These are phyloP conservation scores for Athene cunicularia DNA, from an alignment of 2,113 vertebrate genomes.

Conservation along the genomic window DNA sequence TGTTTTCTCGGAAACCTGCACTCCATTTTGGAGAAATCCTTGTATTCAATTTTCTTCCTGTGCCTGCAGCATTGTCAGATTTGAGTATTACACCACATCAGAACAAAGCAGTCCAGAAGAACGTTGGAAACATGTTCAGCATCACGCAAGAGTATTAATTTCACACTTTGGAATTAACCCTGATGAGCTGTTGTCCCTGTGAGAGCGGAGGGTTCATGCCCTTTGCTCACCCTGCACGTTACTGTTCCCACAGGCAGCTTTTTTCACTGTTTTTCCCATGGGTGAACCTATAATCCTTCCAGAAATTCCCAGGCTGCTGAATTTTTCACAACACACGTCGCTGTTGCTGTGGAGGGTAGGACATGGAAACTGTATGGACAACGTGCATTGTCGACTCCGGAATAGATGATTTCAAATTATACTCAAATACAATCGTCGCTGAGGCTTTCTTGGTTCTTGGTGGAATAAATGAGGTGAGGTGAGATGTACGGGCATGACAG, in stretches of 20 bases:
- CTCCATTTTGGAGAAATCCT: neutral
- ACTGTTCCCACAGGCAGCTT: neutral
- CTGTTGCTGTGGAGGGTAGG: neutral
- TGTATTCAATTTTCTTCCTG: neutral
- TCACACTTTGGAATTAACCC: neutral
- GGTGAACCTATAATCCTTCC: neutral
- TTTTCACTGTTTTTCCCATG: neutral
- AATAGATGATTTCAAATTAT: neutral
- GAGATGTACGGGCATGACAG: neutral
- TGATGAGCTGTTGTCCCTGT: neutral
- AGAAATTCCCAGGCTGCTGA: neutral
- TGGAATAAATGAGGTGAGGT: neutral
- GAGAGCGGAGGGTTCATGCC: too few relatives aligned
- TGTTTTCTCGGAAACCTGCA: neutral
- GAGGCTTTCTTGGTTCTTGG: neutral
- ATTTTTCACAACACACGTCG: neutral
- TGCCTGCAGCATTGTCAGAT: neutral
- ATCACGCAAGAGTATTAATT: neutral
- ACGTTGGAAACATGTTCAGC: neutral
- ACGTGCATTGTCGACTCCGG: rapidly evolving
- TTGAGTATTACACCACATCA: neutral
- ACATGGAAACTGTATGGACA: neutral
- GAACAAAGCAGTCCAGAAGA: neutral
- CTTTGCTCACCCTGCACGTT: too few relatives aligned
- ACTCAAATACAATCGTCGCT: neutral